Base-by-base conservation (phyloP, 2,797 vertebrate species). In the Pseudomugil tenellus region DNA sequence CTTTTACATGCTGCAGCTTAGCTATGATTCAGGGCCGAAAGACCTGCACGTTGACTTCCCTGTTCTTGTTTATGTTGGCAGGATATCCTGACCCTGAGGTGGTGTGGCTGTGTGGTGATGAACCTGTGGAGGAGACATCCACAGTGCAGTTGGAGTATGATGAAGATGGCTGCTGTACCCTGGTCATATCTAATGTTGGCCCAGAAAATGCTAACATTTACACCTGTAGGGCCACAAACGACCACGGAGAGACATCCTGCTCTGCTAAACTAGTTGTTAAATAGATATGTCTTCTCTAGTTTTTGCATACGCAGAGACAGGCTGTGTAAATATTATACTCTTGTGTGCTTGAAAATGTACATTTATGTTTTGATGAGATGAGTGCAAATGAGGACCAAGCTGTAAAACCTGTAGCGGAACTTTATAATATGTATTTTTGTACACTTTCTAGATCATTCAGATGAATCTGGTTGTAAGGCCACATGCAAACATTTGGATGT, bases 31-130 rank as follows among this genome's bases (percentile, higher is more conserved):
- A 48, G 43, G n/a, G n/a, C 8, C 17, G 17, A 41, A 48, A 53
- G 28, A 12, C 13, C 19, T 58, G 28, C 3, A 21, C 14, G 6
- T 0, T 17, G 1, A 10, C 13, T 54, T 28, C 4, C 51, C 19
- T 37, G 2, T 49, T 16, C 25, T 1, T 19, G 1, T 66, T 53
- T 51, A 2, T 70, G 29, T 37, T 28, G 48, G 23, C 80, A 96
- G 95, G 94, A 49, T 95, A 94, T 75, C 95, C 94, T 3, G 94
- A 95, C 63, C 94, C 94, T 1, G 94, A 94, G 81, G 93, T 96
- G 81, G 72, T 94, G 63, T 96, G 95, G 95, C 81, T 95, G 39
- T 82, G 83, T 60, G 92, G 84, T 0, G 70, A 89, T 16, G 83
- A 91, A 53, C 89, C 93, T 4, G 51, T 95, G 56, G 68, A 74